A percentile compares a stretch with the other conserved stretches of the same genome.
Conservation (phyloP, 2,113 vertebrate genomes). For the Calyptomena viridis region DNA sequence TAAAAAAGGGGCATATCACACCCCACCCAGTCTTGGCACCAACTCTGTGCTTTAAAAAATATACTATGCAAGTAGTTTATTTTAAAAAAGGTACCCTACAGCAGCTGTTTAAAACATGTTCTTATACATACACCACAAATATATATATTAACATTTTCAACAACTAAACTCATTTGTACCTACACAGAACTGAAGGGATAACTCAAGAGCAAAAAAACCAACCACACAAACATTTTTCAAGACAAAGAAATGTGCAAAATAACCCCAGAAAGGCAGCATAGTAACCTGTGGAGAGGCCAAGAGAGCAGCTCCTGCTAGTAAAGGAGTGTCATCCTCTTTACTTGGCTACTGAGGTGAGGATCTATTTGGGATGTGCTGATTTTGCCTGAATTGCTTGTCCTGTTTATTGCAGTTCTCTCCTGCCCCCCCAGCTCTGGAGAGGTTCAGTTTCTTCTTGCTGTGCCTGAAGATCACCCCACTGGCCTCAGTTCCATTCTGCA, state of each 20-base stretch:
- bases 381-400: conserved; percentile 17
- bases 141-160: conserved; percentile 82
- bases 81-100: conserved; percentile 73
- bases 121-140: conserved; percentile 74
- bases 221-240: conserved; percentile 56
- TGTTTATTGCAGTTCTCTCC: background rate
- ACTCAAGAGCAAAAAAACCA: conserved; percentile 41
- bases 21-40: conserved; percentile 75
- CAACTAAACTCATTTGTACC: conserved; percentile 81
- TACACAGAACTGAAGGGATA: conserved; percentile 66
- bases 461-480: background rate
- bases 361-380: conserved; percentile 62
- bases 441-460: background rate
- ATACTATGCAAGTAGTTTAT: conserved; percentile 70
- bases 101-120: conserved; percentile 77
- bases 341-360: conserved; percentile 43
- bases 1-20: conserved; percentile 48
- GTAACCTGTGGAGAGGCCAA: conserved; percentile 22
- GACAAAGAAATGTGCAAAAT: conserved; percentile 60
- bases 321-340: conserved; percentile 42
- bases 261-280: conserved; percentile 58
- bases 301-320: conserved; percentile 41
- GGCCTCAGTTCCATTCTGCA: background rate
- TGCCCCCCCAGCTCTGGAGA: background rate
- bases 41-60: conserved; percentile 77